A percentile compares a stretch with the other conserved stretches of the same genome.
Evolutionary conservation across 2,888 invertebrate genomes (phyloP).

Genomic region (Campopleginae sp.): DNA sequence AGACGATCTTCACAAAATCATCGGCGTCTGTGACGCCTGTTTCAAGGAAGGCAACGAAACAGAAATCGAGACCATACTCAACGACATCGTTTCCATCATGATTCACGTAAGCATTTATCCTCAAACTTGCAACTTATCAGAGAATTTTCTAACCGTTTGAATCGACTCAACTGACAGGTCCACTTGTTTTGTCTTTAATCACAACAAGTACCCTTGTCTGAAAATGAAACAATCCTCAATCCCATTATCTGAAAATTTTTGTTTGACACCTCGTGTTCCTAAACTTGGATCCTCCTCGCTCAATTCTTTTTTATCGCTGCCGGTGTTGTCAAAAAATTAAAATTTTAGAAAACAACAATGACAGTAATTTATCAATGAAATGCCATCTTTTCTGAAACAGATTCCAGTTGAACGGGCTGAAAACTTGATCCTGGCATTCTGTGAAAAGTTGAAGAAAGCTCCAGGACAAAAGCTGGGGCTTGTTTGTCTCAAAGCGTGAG

Average conservation of each 20-base stretch:
- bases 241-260: too few relatives aligned
- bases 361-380: neutral
- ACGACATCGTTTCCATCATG: conserved; percentile 98
- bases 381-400: conserved; percentile 80
- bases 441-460: conserved; percentile 95
- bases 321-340: too few relatives aligned
- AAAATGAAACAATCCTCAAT: neutral
- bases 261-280: too few relatives aligned
- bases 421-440: conserved; percentile 95
- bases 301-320: too few relatives aligned
- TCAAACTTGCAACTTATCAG: neutral
- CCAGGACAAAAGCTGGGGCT: conserved; percentile 92
- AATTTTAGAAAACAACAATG: neutral
- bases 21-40: conserved; percentile 96
- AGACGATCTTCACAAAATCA: conserved; percentile 97
- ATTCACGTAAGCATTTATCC: conserved; percentile 88
- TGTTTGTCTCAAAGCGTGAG: conserved; percentile 94
- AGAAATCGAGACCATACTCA: conserved; percentile 96
- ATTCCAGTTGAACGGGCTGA: conserved; percentile 95
- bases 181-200: neutral
- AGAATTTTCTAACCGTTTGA: neutral
- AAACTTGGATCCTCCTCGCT: too few relatives aligned
- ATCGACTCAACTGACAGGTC: neutral
- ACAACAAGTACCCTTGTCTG: neutral
- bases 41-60: conserved; percentile 94